These are phyloP conservation scores for Epinephelus fuscoguttatus DNA, from an alignment of 2,113 vertebrate species.

Conservation along the genomic window DNA sequence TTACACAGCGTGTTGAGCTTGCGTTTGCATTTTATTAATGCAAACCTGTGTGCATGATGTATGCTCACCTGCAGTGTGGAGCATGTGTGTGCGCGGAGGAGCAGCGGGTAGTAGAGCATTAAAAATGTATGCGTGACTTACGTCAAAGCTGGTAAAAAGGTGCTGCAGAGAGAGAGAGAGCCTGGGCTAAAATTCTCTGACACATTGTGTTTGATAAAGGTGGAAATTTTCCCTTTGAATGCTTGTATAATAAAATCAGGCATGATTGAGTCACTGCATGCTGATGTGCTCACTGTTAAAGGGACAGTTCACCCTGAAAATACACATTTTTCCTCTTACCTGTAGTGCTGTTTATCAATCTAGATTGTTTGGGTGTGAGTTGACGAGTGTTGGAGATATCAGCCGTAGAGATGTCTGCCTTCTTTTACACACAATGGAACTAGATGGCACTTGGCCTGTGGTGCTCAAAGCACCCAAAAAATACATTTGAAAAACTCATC, in stretches of 20 bases:
- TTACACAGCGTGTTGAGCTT: background rate
- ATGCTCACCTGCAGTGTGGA: conserved; percentile 37
- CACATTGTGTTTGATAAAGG: conserved; percentile 4
- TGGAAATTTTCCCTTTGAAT: conserved; percentile 19
- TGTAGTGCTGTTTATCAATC: too few species aligned
- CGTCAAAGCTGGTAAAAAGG: conserved; percentile 69
- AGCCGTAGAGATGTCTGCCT: too few species aligned
- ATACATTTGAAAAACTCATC: too few species aligned
- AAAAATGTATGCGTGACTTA: conserved; percentile 78
- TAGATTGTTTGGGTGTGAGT: too few species aligned
- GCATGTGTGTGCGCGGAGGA: conserved; percentile 28
- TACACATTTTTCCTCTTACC: too few species aligned
- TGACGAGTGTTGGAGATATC: too few species aligned
- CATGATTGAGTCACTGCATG: background rate
- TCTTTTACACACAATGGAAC: too few species aligned
- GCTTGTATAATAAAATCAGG: background rate
- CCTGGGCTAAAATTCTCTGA: conserved; percentile 18
- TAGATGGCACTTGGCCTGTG: too few species aligned
- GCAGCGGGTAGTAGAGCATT: conserved; percentile 62
- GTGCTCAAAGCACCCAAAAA: too few species aligned
- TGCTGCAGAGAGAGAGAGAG: conserved; percentile 60
- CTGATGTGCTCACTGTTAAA: background rate
- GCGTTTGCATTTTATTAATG: conserved; percentile 10
- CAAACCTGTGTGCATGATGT: conserved; percentile 11
- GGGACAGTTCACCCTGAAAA: too few species aligned